Percentiles rank a stretch among this genome's conserved stretches.
Evolutionary conservation across 2,888 invertebrate species (phyloP).

Genomic region (Germaria angustata): DNA sequence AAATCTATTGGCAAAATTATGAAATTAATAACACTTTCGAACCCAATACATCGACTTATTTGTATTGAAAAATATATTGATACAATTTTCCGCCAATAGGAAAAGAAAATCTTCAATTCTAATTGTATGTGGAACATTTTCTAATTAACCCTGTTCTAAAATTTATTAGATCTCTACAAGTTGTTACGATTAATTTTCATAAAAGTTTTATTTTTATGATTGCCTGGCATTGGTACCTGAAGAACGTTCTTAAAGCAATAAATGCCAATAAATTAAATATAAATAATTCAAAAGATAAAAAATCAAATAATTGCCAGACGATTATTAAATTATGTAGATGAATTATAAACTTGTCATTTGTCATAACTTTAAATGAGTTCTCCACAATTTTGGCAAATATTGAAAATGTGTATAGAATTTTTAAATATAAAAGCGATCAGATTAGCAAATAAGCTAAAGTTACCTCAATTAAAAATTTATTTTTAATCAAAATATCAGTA

Average conservation of each 20-base stretch:
- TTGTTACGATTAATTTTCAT: no score
- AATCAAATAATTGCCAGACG: conserved; percentile 29
- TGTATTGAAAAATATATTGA: no score
- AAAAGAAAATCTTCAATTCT: no score
- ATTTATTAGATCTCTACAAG: conserved; percentile 9
- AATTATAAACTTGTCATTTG: conserved; percentile 10
- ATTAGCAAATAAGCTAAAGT: background rate
- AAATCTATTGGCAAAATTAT: no score
- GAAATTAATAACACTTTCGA: no score
- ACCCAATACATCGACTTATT: no score
- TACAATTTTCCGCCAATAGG: no score
- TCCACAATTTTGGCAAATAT: background rate
- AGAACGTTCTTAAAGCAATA: background rate
- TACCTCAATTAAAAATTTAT: no score
- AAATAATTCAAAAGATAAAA: conserved; percentile 28
- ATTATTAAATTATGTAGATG: background rate
- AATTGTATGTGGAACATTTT: no score
- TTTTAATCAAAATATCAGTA: no score
- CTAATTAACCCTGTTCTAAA: no score
- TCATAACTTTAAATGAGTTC: conserved; percentile 3
- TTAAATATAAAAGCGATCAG: background rate
- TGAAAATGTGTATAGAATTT: conserved; percentile 3
- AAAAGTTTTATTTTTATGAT: background rate
- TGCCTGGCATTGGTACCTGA: background rate
- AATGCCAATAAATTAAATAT: background rate